These are phyloP conservation scores for Acrobasis consociella DNA, from an alignment of 2,888 invertebrate species.

Conservation along the genomic window DNA sequence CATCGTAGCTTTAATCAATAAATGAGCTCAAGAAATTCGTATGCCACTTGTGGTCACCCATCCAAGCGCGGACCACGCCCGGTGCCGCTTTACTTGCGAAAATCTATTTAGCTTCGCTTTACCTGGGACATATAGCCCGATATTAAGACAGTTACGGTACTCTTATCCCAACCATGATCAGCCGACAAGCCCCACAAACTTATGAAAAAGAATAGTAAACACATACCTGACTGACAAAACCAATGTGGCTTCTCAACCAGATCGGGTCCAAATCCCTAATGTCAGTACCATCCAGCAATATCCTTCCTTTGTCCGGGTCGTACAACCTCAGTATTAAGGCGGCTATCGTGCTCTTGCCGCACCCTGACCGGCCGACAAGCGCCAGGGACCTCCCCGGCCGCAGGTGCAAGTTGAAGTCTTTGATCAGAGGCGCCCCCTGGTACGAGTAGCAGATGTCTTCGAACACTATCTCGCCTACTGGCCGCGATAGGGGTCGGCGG, in stretches of 20 bases:
- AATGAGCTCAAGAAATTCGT: too few species aligned
- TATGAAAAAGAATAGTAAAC: not conserved
- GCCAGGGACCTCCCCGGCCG: constrained; percentile 89
- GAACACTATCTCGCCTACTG: constrained; percentile 89
- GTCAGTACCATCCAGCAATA: constrained; percentile 90
- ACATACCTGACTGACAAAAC: constrained; percentile 92
- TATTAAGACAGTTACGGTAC: too few species aligned
- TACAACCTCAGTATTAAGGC: constrained; percentile 92
- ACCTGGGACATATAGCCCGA: too few species aligned
- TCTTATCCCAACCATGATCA: too few species aligned
- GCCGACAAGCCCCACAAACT: not conserved
- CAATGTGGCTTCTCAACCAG: constrained; percentile 94
- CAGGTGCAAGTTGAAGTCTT: constrained; percentile 85
- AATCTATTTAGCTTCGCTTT: too few species aligned
- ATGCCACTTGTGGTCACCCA: too few species aligned
- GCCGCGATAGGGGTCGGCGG: constrained; percentile 75
- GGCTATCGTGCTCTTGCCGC: constrained; percentile 97
- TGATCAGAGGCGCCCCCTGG: constrained; percentile 82
- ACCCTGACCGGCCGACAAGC: constrained; percentile 94
- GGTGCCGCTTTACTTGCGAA: too few species aligned
- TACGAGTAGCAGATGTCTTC: constrained; percentile 89
- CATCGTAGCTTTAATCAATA: too few species aligned
- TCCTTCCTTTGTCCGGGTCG: constrained; percentile 88
- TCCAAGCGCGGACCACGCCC: too few species aligned
- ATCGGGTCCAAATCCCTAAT: constrained; percentile 89